Conservation (phyloP, 2,113 vertebrate species). For the Tursiops truncatus region DNA sequence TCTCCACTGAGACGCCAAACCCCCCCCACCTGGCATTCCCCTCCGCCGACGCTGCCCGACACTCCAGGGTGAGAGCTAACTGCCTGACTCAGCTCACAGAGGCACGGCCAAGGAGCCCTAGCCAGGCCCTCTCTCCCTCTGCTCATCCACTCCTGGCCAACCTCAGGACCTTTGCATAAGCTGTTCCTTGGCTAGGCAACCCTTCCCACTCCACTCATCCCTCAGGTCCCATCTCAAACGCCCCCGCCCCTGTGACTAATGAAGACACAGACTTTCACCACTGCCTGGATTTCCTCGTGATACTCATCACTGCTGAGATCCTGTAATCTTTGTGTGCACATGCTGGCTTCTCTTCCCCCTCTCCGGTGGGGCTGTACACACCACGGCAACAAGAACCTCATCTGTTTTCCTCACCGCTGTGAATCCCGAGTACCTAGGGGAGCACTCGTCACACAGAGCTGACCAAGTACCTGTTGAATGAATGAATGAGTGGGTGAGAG, state of each 20-base stretch:
- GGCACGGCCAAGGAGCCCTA: rapidly evolving
- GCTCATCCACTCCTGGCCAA: neutral
- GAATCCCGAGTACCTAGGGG: neutral
- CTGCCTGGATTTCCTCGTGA: rapidly evolving
- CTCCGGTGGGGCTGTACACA: rapidly evolving
- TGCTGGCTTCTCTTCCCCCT: rapidly evolving
- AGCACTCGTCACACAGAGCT: rapidly evolving
- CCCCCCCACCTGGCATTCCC: rapidly evolving
- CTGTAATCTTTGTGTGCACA: rapidly evolving
- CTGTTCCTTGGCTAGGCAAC: neutral
- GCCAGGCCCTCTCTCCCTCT: neutral
- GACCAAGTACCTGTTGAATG: neutral
- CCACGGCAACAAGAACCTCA: too few relatives aligned
- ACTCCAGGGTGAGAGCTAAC: neutral
- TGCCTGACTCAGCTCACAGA: too few relatives aligned
- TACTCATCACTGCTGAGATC: neutral
- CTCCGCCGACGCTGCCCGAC: rapidly evolving
- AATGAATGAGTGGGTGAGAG: neutral
- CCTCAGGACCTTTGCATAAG: neutral
- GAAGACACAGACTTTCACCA: rapidly evolving
- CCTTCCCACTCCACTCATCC: too few relatives aligned
- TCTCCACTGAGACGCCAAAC: neutral
- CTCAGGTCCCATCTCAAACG: too few relatives aligned
- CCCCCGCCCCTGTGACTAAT: too few relatives aligned
- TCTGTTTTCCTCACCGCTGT: rapidly evolving